Evolutionary conservation across 2,113 vertebrate species (phyloP).

Genomic region (Dicaeum eximium): DNA sequence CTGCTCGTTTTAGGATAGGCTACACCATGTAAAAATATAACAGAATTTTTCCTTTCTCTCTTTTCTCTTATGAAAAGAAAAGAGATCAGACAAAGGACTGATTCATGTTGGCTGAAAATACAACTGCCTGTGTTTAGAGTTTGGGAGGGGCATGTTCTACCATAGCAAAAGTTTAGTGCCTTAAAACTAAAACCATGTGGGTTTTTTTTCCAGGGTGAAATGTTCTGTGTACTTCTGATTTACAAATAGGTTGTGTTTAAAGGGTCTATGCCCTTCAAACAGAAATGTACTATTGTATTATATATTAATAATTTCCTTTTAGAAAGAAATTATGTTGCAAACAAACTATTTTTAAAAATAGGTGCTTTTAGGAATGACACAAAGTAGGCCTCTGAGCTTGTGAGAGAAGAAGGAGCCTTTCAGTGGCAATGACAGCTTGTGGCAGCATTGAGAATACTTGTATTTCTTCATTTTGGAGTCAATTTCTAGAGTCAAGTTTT

Average conservation of each 20-base stretch:
- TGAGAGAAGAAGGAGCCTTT: neutral
- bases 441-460: neutral
- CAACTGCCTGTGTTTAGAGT: neutral
- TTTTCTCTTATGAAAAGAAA: neutral
- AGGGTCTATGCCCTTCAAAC: neutral
- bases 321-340: neutral
- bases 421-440: neutral
- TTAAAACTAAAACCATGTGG: neutral
- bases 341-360: neutral
- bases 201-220: neutral
- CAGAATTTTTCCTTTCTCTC: neutral
- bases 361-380: neutral
- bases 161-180: neutral
- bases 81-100: neutral
- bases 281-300: neutral
- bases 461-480: neutral
- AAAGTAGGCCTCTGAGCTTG: neutral
- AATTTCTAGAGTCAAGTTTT: neutral
- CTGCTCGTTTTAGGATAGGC: neutral
- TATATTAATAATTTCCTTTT: neutral
- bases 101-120: neutral
- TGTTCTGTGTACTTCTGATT: neutral
- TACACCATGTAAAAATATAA: neutral
- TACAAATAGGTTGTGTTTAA: neutral
- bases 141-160: neutral